Evolutionary conservation across 1,140 invertebrate genomes (phyloP), one percentile per base, ranked within the genome.

Genomic region (Phymorhynchus buccinoides): DNA sequence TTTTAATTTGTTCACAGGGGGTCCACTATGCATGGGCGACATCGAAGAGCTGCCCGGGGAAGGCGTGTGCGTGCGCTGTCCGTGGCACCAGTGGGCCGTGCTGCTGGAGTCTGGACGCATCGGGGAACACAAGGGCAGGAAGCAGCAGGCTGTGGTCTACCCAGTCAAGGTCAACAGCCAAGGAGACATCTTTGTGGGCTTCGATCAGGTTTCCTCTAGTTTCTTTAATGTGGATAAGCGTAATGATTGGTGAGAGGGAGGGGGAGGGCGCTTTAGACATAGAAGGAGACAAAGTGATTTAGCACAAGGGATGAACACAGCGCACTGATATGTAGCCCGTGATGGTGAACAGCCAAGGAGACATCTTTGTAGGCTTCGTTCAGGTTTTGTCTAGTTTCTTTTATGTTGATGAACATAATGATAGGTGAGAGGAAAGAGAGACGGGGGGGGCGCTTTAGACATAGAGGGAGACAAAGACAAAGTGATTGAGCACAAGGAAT

Each of bases 81-180:
- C 91, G 12, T 90, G 89, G 89, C 91, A 92, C 77, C 88, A 88
- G 52, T 92, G 91, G 91, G 86, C 77, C 35, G 89, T 92, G 87
- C 89, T 90, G 48, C 79, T 92, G 32, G 62, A 86, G 27, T 89
- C 85, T 22, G 91, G 91, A 30, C 44, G 88, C 32, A 44, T 87
- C 18, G 62, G 68, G 62, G 80, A 82, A 39, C 89, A 88, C n/a
- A 84, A 84, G 66, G 73, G 87, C 30, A 62, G 83, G 27, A 66
- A 84, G 42, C 37, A 84, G 41, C 39, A 9, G 1, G 85, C 87
- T 9, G 41, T 81, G 27, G 83, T 88, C 22, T 90, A 87, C 84
- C 87, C 86, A 62, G 88, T 89, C 12, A 88, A 27, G 73, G 86
- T 90, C 1, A 75, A 80, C 75, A 42, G 80, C 0, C 75, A 88